A percentile compares a stretch with the other conserved stretches of the same genome.
Evolutionary conservation across 2,797 vertebrate species (phyloP).

Genomic region (Synanceia verrucosa): DNA sequence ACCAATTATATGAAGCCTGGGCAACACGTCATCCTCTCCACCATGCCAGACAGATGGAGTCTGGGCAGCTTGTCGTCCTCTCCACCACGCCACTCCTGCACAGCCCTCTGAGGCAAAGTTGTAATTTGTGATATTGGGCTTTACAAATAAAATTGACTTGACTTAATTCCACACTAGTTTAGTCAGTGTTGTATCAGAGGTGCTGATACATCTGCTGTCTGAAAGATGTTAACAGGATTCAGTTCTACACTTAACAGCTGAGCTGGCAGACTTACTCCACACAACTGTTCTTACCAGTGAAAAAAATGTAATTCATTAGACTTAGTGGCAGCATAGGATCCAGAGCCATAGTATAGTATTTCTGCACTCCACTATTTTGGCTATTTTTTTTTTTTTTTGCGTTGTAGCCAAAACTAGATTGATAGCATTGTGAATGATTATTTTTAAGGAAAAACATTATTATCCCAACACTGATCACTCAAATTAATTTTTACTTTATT

Average conservation of each 20-base stretch:
- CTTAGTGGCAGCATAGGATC: not conserved
- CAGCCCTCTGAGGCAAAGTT: too few species aligned
- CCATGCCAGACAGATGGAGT: too few species aligned
- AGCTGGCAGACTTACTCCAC: not conserved
- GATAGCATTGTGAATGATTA: not conserved
- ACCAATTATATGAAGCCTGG: too few species aligned
- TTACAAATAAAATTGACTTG: too few species aligned
- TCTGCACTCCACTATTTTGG: not conserved
- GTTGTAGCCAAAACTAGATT: not conserved
- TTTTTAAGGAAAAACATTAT: not conserved
- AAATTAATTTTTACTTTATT: not conserved
- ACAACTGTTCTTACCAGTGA: not conserved
- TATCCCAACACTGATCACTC: not conserved
- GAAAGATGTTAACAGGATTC: slow-evolving; percentile 21
- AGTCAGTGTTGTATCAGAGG: slow-evolving; percentile 7
- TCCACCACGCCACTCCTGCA: too few species aligned
- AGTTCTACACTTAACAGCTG: not conserved
- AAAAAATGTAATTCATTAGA: not conserved
- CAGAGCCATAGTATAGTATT: not conserved
- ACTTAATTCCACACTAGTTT: slow-evolving; percentile 1
- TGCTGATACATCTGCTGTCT: not conserved
- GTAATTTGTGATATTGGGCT: too few species aligned
- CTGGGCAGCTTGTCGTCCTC: too few species aligned
- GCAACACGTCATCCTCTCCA: too few species aligned
- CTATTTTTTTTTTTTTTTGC: not conserved